Conservation (phyloP, 2,113 vertebrate genomes). For the Silurus meridionalis region DNA sequence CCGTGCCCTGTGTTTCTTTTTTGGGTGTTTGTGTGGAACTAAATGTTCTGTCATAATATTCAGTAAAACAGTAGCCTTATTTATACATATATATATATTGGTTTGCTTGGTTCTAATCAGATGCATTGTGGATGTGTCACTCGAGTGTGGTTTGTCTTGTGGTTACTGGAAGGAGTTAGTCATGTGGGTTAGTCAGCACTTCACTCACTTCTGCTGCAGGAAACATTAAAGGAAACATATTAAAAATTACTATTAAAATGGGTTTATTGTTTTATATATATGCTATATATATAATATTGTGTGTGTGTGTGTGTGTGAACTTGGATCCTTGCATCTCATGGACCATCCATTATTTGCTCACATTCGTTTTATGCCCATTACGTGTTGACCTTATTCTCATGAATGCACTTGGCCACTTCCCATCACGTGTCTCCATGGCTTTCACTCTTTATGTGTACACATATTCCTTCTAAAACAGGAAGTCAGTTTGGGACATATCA, state of each 20-base stretch:
- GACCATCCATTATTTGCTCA: not conserved
- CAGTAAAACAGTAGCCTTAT: too few relatives aligned
- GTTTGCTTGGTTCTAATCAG: not conserved
- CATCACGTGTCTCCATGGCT: not conserved
- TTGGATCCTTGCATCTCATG: not conserved
- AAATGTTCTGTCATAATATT: too few relatives aligned
- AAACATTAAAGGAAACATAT: not conserved
- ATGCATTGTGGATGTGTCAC: not conserved
- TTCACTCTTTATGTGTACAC: not conserved
- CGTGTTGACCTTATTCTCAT: not conserved
- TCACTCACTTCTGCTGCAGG: not conserved
- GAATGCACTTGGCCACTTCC: not conserved
- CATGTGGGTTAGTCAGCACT: conserved; percentile 22
- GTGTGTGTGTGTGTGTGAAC: too few relatives aligned
- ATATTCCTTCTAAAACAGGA: not conserved
- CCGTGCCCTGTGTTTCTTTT: not conserved
- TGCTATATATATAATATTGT: not conserved
- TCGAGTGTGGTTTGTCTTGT: not conserved
- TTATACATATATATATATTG: too few relatives aligned
- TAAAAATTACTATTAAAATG: too few relatives aligned
- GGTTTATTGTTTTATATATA: not conserved
- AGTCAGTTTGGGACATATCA: not conserved
- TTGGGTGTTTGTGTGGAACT: not conserved
- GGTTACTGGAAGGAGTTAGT: conserved; percentile 45
- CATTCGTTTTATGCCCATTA: not conserved